Base-by-base conservation (phyloP, 2,888 invertebrate species). In the Aquatica leii region DNA sequence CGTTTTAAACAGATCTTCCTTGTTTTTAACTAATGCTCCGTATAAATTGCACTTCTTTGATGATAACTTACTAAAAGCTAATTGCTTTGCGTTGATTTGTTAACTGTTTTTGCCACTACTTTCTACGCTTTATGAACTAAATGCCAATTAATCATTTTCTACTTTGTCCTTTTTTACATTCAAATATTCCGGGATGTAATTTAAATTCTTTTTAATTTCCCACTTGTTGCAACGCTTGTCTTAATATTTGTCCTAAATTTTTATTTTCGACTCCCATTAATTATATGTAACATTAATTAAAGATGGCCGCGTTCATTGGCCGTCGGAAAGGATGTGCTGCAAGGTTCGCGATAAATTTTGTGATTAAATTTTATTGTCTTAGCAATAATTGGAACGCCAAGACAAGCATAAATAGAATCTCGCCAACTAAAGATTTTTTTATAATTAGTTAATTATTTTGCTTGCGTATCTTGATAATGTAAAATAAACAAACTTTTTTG, bases 31-130 rank as follows among this genome's bases (percentile, higher is more conserved):
- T 78, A 80, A 81, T 80, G 80, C 75, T 74, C 77, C 79, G 77
- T 80, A 77, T 78, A 80, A 81, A 81, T 80, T 79, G 79, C 78
- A 79, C 78, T 78, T 78, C 80, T 81, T 80, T 80, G 79, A 80
- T 80, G 79, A 80, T 80, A 78, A 78, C 75, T 77, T 72, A 73
- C 75, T 76, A 77, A 77, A 76, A 76, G 77, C 78, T 80, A 79
- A 80, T 79, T 79, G 78, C 78, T 75, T 71, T 74, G 75, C 74
- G 78, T 78, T 79, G 77, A 79, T 80, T 79, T 77, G 78, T 77
- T 74, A 76, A 76, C 76, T 71, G 78, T 66, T 66, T 66, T 66
- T 66, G 60, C 66, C 65, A 65, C 65, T 41, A 53, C 51, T 58
- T 52, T 65, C 53, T 65, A 56, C 46, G 61, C 34, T 65, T 62